These are phyloP conservation scores for Tiliacea aurago DNA, from an alignment of 2,888 invertebrate species.

Conservation along the genomic window DNA sequence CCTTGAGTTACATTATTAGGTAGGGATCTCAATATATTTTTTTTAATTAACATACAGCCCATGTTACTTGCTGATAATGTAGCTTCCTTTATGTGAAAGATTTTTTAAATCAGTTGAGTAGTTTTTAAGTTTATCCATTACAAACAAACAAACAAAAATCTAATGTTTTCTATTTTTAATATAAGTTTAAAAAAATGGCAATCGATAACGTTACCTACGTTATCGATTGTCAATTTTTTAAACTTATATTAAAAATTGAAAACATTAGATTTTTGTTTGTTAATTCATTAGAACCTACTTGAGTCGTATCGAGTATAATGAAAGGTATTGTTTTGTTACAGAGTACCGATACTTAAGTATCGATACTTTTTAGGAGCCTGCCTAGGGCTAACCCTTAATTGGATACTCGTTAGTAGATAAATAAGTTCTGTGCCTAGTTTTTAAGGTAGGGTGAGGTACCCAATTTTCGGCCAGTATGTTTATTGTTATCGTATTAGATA, in stretches of 20 bases:
- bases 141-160: too few relatives aligned
- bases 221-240: neutral
- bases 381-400: constrained; percentile 31
- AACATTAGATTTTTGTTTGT: too few relatives aligned
- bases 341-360: neutral
- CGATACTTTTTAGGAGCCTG: neutral
- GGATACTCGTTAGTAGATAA: constrained; percentile 24
- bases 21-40: too few relatives aligned
- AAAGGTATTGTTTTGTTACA: neutral
- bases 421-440: constrained; percentile 34
- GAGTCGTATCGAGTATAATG: neutral
- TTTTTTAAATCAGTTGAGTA: too few relatives aligned
- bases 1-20: too few relatives aligned
- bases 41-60: too few relatives aligned
- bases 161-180: too few relatives aligned
- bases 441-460: constrained; percentile 23
- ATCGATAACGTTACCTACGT: neutral
- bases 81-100: too few relatives aligned
- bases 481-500: constrained; percentile 44
- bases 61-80: too few relatives aligned
- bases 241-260: too few relatives aligned
- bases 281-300: neutral
- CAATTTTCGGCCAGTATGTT: constrained; percentile 30
- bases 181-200: too few relatives aligned
- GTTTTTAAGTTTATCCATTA: too few relatives aligned